These are phyloP conservation scores for Dryobotodes eremita DNA, from an alignment of 2,888 invertebrate species.

Conservation along the genomic window DNA sequence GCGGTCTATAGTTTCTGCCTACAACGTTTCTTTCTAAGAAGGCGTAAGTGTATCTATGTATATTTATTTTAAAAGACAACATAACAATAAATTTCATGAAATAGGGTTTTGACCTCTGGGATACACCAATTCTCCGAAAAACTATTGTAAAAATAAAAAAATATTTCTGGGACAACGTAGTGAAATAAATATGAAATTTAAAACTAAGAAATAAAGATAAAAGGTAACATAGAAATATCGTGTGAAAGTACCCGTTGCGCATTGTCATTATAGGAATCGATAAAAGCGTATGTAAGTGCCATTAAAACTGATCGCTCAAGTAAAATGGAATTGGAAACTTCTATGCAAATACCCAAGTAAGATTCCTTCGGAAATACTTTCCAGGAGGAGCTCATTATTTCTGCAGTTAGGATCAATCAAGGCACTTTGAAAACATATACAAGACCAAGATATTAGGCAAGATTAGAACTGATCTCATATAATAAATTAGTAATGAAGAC, in stretches of 20 bases:
- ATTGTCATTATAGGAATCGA: constrained; percentile 24
- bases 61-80: background rate
- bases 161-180: background rate
- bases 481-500: background rate
- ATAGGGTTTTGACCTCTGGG: background rate
- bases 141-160: background rate
- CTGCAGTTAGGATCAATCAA: constrained; percentile 9
- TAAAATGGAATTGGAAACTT: constrained; percentile 39
- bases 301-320: constrained; percentile 36
- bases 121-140: constrained; percentile 6
- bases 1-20: too few species aligned
- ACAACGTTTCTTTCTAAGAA: background rate
- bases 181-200: background rate
- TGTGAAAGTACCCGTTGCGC: background rate
- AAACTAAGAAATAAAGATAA: background rate
- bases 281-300: constrained; percentile 18
- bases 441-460: background rate
- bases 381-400: background rate
- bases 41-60: background rate
- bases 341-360: constrained; percentile 7
- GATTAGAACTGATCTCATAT: background rate
- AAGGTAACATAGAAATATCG: background rate
- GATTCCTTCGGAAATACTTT: background rate
- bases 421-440: background rate
- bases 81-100: constrained; percentile 10